Percentiles rank a stretch among this genome's conserved stretches.
These are phyloP conservation scores for Callipepla squamata DNA, from an alignment of 2,113 vertebrate species.

Conservation along the genomic window DNA sequence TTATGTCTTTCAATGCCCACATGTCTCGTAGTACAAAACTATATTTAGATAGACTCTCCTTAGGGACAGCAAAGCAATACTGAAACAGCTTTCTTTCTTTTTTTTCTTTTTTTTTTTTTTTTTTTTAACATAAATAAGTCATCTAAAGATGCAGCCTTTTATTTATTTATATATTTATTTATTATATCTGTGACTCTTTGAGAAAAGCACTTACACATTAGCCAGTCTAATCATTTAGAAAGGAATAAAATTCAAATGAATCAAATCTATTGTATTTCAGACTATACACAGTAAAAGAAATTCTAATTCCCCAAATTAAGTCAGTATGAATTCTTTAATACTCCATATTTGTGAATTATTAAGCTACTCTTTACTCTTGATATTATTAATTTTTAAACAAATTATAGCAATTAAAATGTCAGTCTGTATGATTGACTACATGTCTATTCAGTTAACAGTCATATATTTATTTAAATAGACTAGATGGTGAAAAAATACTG, in stretches of 20 bases:
- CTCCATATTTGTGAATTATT: background rate
- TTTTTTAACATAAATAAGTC: conserved; percentile 34
- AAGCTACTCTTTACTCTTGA: background rate
- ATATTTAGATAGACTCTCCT: background rate
- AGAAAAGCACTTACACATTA: background rate
- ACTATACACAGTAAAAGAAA: conserved; percentile 6
- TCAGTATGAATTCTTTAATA: background rate
- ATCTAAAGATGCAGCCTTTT: background rate
- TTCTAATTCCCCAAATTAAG: conserved; percentile 36
- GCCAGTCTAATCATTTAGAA: background rate
- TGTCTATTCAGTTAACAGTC: background rate
- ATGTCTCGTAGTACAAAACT: background rate
- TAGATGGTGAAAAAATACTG: background rate
- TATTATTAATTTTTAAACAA: conserved; percentile 14
- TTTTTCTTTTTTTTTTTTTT: background rate
- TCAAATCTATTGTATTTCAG: background rate
- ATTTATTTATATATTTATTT: background rate
- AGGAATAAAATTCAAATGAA: conserved; percentile 4
- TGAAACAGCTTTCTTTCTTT: background rate
- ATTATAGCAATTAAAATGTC: background rate
- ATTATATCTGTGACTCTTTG: background rate
- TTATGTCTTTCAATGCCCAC: background rate
- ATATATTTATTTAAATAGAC: background rate
- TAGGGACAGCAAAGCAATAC: background rate
- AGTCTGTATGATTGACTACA: background rate